A percentile compares a stretch with the other conserved stretches of the same genome.
phyloP scores from a whole-genome alignment of 2,113 vertebrate genomes.

The Oceanites oceanicus region DNA sequence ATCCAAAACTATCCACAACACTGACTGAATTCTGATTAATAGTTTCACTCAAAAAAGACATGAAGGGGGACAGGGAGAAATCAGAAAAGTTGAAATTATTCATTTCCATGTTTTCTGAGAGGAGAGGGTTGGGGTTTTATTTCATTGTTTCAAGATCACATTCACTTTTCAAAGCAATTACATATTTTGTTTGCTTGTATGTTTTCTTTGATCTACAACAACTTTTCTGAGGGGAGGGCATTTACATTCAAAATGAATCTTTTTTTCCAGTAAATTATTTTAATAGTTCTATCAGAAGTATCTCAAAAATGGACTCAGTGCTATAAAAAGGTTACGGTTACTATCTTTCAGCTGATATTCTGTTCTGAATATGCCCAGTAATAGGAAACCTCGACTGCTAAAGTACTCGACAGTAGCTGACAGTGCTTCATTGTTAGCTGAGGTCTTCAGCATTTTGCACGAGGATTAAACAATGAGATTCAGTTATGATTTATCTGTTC shows the following conservation, averaged over 20 bases:
- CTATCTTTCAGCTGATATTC: background rate
- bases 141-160: background rate
- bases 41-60: background rate
- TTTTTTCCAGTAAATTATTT: background rate
- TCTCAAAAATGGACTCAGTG: background rate
- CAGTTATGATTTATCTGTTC: background rate
- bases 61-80: background rate
- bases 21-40: background rate
- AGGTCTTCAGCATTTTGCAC: background rate
- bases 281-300: background rate
- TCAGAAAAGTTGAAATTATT: background rate
- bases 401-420: background rate
- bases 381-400: background rate
- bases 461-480: background rate
- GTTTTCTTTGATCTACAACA: background rate
- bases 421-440: background rate
- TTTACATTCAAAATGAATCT: background rate
- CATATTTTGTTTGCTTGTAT: background rate
- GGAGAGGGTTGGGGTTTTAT: background rate
- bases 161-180: background rate
- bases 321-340: background rate
- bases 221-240: background rate
- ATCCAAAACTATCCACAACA: background rate
- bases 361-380: background rate
- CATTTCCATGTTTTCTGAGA: background rate